Conservation (phyloP, 1,140 invertebrate genomes). For the Cydia pomonella region DNA sequence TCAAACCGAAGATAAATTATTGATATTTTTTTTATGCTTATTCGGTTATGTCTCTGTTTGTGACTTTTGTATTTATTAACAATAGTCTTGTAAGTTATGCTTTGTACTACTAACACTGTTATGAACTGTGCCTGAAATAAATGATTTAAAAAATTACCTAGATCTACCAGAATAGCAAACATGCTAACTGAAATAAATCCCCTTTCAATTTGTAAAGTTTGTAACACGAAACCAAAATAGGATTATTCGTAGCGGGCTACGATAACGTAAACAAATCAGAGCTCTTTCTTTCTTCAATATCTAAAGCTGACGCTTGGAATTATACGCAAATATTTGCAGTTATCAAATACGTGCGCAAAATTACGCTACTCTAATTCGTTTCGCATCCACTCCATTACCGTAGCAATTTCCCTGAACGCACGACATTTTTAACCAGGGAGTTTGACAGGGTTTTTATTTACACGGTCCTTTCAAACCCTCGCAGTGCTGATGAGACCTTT, state of each 20-base stretch:
- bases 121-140: too few relatives aligned
- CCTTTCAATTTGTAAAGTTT: not conserved
- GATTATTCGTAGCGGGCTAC: not conserved
- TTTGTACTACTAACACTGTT: too few relatives aligned
- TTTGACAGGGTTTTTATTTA: slow-evolving; percentile 25
- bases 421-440: slow-evolving; percentile 25
- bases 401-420: slow-evolving; percentile 18
- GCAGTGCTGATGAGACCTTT: slow-evolving; percentile 39
- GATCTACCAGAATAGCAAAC: not conserved
- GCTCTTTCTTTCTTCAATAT: not conserved
- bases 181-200: not conserved
- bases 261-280: not conserved
- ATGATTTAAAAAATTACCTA: too few relatives aligned
- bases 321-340: slow-evolving; percentile 8
- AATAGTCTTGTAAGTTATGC: too few relatives aligned
- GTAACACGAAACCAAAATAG: not conserved
- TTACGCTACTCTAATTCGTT: slow-evolving; percentile 7
- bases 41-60: too few relatives aligned
- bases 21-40: too few relatives aligned
- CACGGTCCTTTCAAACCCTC: slow-evolving; percentile 13
- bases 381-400: slow-evolving; percentile 17
- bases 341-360: slow-evolving; percentile 11
- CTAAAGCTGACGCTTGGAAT: not conserved
- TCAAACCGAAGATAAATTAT: too few relatives aligned
- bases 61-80: too few relatives aligned